Conservation (phyloP, 2,888 invertebrate genomes). For the Zaprionus obscuricornis region DNA sequence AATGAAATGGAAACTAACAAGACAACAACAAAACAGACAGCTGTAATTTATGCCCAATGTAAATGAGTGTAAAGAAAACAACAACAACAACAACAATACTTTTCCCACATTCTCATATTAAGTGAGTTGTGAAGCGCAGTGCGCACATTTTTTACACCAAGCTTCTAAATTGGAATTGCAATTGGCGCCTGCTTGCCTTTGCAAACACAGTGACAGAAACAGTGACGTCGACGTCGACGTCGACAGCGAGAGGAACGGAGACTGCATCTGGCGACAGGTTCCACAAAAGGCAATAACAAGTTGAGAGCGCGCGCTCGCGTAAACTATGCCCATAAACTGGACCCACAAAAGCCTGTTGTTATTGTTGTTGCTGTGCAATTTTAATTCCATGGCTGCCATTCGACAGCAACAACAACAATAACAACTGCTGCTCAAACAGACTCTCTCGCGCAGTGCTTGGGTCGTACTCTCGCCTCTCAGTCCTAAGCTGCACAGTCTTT, state of each 20-base stretch:
- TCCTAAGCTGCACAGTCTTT: slow-evolving; percentile 39
- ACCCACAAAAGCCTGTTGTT: slow-evolving; percentile 28
- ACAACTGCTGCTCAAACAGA: slow-evolving; percentile 8
- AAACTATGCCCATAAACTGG: slow-evolving; percentile 71
- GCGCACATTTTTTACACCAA: slow-evolving; percentile 29
- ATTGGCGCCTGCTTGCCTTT: slow-evolving; percentile 39
- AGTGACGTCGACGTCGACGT: too few relatives aligned
- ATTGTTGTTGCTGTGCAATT: slow-evolving; percentile 53
- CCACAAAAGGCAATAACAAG: slow-evolving; percentile 53
- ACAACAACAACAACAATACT: background rate
- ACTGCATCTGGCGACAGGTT: slow-evolving; percentile 56
- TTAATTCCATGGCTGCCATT: slow-evolving; percentile 37
- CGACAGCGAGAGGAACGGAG: too few relatives aligned
- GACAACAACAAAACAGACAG: slow-evolving; percentile 4
- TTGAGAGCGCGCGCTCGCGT: slow-evolving; percentile 39
- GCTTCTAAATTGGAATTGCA: slow-evolving; percentile 24
- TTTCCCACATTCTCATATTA: background rate
- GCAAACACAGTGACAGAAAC: slow-evolving; percentile 31
- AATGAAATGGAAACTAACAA: slow-evolving; percentile 33
- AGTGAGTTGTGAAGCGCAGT: slow-evolving; percentile 42
- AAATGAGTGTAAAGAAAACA: slow-evolving; percentile 32
- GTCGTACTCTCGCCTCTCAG: slow-evolving; percentile 23
- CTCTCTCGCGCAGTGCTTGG: slow-evolving; percentile 18
- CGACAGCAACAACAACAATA: slow-evolving; percentile 22
- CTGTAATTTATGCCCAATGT: slow-evolving; percentile 36